phyloP scores from a whole-genome alignment of 1,140 invertebrate species.

The Nomia melanderi region DNA sequence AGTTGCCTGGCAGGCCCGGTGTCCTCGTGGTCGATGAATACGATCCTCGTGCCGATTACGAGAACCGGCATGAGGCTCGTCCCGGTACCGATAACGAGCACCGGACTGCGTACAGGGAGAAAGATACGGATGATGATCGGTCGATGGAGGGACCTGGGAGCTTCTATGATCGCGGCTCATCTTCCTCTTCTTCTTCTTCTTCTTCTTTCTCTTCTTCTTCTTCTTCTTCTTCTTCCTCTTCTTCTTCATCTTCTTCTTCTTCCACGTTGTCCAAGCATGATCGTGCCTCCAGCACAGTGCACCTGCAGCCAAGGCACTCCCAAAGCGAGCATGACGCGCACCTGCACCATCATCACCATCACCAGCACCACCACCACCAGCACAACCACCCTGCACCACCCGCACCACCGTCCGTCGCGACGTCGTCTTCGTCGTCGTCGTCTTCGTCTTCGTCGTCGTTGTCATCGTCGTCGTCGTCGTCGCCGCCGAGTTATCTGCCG shows the following conservation, averaged over 20 bases:
- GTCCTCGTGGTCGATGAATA: conserved; percentile 63
- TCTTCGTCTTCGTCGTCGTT: conserved; percentile 42
- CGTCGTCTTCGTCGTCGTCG: conserved; percentile 58
- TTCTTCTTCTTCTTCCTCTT: conserved; percentile 65
- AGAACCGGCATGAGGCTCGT: conserved; percentile 57
- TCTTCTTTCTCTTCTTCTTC: conserved; percentile 63
- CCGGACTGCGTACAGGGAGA: conserved; percentile 31
- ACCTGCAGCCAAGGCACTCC: conserved; percentile 71
- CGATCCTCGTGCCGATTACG: conserved; percentile 68
- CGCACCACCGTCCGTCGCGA: conserved; percentile 62
- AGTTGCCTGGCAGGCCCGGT: conserved; percentile 68
- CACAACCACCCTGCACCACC: conserved; percentile 71
- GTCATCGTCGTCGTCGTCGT: conserved; percentile 57
- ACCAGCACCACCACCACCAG: conserved; percentile 75
- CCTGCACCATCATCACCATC: conserved; percentile 69
- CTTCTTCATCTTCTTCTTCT: conserved; percentile 67
- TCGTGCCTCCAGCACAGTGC: conserved; percentile 72
- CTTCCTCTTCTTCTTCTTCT: conserved; percentile 58
- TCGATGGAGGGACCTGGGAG: conserved; percentile 62
- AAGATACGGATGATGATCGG: conserved; percentile 45
- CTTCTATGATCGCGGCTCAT: conserved; percentile 57
- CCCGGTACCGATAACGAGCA: conserved; percentile 47
- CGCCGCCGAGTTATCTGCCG: conserved; percentile 58
- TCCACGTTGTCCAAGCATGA: conserved; percentile 76
- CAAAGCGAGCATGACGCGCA: conserved; percentile 75